Conservation (phyloP, 2,113 vertebrate species). For the Mus musculus region GRCm39 chr11:115517501-115518000, state of each 20-base stretch:
- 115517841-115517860: not conserved
- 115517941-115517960: not conserved
- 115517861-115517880: not conserved
- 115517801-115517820: not conserved
- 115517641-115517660: too few relatives aligned
- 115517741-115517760: too few relatives aligned
- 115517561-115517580: not conserved
- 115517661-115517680: too few relatives aligned
- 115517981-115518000: not conserved
- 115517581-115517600: not conserved
- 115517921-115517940: not conserved
- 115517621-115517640: too few relatives aligned
- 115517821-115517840: not conserved
- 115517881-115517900: not conserved
- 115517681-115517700: too few relatives aligned
- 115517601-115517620: not conserved
- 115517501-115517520: not conserved
- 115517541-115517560: not conserved
- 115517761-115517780: too few relatives aligned
- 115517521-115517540: not conserved
- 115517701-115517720: too few relatives aligned
- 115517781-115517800: too few relatives aligned
- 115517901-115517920: not conserved
- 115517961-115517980: not conserved
- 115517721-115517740: too few relatives aligned